These are phyloP conservation scores for Lagocephalus sceleratus DNA, from an alignment of 2,797 vertebrate genomes.

Conservation along the genomic window DNA sequence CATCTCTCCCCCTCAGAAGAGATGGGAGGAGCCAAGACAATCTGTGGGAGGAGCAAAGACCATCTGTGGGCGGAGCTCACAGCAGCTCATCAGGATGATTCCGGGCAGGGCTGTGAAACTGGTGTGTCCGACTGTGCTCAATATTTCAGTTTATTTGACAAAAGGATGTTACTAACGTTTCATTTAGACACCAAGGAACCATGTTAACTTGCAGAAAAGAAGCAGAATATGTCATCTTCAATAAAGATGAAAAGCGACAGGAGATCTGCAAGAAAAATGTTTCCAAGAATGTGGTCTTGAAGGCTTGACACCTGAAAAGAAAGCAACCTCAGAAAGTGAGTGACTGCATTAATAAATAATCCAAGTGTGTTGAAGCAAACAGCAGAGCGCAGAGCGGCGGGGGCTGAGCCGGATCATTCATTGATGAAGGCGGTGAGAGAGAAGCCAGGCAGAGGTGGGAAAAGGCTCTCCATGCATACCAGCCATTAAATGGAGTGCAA, in stretches of 20 bases:
- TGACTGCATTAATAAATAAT: slow-evolving; percentile 47
- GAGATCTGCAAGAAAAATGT: slow-evolving; percentile 1
- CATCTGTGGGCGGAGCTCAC: too few relatives aligned
- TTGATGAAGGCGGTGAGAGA: slow-evolving; percentile 28
- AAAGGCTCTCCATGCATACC: slow-evolving; percentile 43
- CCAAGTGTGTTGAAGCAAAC: slow-evolving; percentile 32
- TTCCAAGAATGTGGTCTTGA: slow-evolving; percentile 24
- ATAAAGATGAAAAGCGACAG: slow-evolving; percentile 23
- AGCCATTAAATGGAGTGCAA: slow-evolving; percentile 23
- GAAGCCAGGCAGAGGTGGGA: background rate
- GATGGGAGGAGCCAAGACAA: too few relatives aligned
- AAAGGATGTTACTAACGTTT: too few relatives aligned
- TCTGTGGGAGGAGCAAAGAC: too few relatives aligned
- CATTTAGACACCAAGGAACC: too few relatives aligned
- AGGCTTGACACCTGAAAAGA: slow-evolving; percentile 40
- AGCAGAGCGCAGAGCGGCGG: slow-evolving; percentile 30
- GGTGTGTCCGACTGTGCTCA: too few relatives aligned
- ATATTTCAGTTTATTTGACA: too few relatives aligned
- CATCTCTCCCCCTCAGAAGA: too few relatives aligned
- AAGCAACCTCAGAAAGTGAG: slow-evolving; percentile 40
- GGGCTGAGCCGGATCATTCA: slow-evolving; percentile 36
- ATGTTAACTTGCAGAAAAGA: too few relatives aligned
- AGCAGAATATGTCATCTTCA: too few relatives aligned
- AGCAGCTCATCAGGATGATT: too few relatives aligned
- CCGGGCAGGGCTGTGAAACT: too few relatives aligned